phyloP scores from a whole-genome alignment of 2,113 vertebrate species.

The Megaceryle torquata region DNA sequence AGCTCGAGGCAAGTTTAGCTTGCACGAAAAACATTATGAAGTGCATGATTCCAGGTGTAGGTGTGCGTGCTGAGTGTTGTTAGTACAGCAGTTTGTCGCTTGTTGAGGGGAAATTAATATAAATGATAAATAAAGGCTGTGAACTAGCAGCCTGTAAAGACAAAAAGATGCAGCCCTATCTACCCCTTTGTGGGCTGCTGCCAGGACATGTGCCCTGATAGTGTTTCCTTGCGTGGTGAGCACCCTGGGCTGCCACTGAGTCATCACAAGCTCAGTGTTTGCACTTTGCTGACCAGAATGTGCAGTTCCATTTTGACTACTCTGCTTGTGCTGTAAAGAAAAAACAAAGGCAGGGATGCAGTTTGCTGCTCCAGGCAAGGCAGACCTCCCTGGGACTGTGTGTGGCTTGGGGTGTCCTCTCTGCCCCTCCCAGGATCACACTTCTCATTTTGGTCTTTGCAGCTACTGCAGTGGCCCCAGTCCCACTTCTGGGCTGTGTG shows the following conservation, averaged over 20 bases:
- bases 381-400: neutral
- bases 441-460: neutral
- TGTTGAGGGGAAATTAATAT: neutral
- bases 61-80: neutral
- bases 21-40: neutral
- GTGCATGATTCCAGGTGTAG: neutral
- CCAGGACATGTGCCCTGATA: neutral
- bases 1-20: neutral
- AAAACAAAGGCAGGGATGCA: neutral
- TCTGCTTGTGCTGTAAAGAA: neutral
- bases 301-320: neutral
- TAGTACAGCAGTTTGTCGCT: neutral
- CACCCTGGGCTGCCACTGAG: neutral
- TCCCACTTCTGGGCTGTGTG: neutral
- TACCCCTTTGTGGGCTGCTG: neutral
- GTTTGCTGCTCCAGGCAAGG: neutral
- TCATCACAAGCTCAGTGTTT: neutral
- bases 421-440: neutral
- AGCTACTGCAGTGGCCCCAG: neutral
- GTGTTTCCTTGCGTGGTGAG: neutral
- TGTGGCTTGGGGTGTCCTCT: neutral
- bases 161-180: neutral
- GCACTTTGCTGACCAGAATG: neutral
- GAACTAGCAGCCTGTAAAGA: neutral
- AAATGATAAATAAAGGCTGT: neutral